Percentiles rank a stretch among this genome's conserved stretches.
Conservation (phyloP, 2,113 vertebrate species). For the Panurus biarmicus region DNA sequence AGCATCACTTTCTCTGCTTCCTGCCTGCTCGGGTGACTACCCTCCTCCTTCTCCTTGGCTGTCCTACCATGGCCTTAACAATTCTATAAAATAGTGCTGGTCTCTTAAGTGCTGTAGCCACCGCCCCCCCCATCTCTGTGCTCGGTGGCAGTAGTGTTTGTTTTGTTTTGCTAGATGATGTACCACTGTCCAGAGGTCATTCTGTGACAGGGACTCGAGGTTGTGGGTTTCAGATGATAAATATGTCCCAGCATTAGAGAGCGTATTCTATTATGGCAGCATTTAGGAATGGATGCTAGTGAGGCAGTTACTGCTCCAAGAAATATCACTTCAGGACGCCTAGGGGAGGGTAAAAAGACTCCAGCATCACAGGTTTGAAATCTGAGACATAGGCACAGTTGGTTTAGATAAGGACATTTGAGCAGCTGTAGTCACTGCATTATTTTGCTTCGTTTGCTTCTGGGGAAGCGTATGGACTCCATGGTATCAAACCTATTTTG, state of each 20-base stretch:
- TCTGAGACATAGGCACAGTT: background rate
- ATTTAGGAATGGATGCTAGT: background rate
- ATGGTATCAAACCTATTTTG: background rate
- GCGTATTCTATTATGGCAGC: background rate
- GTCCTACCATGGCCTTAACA: background rate
- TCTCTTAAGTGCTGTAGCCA: background rate
- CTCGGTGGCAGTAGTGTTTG: background rate
- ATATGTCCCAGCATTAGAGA: background rate
- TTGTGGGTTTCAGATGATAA: background rate
- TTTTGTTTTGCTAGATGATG: background rate
- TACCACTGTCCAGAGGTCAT: background rate
- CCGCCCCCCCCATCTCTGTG: background rate
- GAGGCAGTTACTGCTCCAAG: background rate
- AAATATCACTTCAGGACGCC: background rate
- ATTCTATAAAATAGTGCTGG: background rate
- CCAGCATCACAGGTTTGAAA: conserved; percentile 16
- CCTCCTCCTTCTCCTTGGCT: background rate
- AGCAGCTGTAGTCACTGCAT: background rate
- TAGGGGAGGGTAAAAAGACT: conserved; percentile 23
- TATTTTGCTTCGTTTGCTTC: conserved; percentile 30
- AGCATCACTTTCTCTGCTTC: background rate
- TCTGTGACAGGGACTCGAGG: background rate
- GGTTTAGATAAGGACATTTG: background rate
- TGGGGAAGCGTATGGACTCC: background rate
- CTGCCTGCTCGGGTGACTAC: background rate